Evolutionary conservation across 2,797 vertebrate species (phyloP), one percentile per base, ranked within the genome.

Genomic region (Coreius guichenoti): DNA sequence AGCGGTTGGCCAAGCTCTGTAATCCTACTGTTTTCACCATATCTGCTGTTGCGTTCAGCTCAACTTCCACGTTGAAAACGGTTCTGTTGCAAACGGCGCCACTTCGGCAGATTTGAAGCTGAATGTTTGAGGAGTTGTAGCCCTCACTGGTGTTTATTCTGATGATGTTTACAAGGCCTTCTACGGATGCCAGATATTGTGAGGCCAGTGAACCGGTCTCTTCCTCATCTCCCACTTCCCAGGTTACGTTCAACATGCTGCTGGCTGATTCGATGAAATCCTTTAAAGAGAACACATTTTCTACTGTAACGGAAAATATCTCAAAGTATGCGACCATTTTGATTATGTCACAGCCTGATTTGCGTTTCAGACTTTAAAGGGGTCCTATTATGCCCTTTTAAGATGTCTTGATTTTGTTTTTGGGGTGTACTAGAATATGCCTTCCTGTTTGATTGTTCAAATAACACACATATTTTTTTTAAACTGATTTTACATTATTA

Each of bases 131-230:
- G 13, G 83, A 81, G 9, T 39, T 70, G 19, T 89, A 0, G 12
- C 70, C 87, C 0, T 51, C 54, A 8, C 80, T 93, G 0, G 0
- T 7, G 75, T 92, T 93, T 29, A 94, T 33, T 0, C 54, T 4
- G 61, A 95, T 92, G 7, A 94, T 92, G 11, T 89, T 75, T 54
- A 95, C 90, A 73, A 97, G 91, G 29, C 0, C 1, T 81, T 97
- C 96, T 58, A 96, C 80, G 1, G 93, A 93, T 0, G 33, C 0
- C 16, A 97, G 92, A 73, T 95, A 95, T 1, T 4, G 39, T 47
- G 91, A 31, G 76, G 95, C 92, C 90, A 95, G 88, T 0, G 0
- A 0, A 0, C 86, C 0, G 17, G 76, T 3, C 67, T 73, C 0
- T 0, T 86, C 5, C 0, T 0, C 0, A 23, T 92, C 92, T 68